Conservation (phyloP, 1,140 invertebrate species). For the Bilobella aurantiaca region DNA sequence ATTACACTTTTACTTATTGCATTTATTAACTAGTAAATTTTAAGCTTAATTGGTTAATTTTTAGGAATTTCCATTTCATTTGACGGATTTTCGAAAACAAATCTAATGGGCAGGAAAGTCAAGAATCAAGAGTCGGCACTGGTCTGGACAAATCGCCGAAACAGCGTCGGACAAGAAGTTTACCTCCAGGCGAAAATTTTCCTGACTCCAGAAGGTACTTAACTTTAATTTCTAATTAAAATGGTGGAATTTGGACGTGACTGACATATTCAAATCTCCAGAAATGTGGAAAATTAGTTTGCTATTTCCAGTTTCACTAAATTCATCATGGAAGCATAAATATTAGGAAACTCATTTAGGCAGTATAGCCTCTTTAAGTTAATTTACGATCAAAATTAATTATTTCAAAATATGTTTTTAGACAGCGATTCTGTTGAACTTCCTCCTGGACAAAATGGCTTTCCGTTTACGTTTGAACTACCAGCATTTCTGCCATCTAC, state of each 20-base stretch:
- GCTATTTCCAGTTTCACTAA: no score
- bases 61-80: neutral
- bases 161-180: neutral
- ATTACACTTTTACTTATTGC: neutral
- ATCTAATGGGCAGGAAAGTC: neutral
- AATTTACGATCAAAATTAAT: neutral
- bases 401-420: neutral
- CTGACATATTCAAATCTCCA: no score
- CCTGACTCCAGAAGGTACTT: conserved; percentile 2
- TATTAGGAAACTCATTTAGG: no score
- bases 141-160: neutral
- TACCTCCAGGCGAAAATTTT: neutral
- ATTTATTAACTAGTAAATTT: no score
- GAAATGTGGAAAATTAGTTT: no score
- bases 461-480: neutral
- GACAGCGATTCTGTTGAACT: neutral
- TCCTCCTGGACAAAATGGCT: neutral
- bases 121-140: neutral
- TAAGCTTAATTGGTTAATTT: neutral
- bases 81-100: neutral
- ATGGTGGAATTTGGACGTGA: no score
- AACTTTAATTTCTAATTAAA: neutral
- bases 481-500: neutral
- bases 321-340: no score
- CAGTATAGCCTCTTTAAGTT: no score